Evolutionary conservation across 2,888 invertebrate genomes (phyloP).

Genomic region (Luperina testacea): DNA sequence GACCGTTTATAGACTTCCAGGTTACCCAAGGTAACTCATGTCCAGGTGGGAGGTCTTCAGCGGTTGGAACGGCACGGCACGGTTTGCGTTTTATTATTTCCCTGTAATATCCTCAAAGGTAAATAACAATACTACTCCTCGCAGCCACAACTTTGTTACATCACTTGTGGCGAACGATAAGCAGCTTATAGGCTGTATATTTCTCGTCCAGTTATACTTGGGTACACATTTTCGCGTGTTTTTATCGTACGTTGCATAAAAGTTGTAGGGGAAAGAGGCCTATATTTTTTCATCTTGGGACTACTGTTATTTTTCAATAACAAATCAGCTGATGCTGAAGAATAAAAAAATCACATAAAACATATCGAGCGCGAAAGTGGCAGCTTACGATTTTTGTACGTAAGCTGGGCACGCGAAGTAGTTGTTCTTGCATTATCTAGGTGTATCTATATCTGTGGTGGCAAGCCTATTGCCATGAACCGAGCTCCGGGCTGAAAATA

Average conservation of each 20-base stretch:
- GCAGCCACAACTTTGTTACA: conserved; percentile 47
- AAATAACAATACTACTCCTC: conserved; percentile 24
- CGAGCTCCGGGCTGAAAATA: background rate
- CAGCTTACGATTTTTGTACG: no score
- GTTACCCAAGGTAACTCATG: no score
- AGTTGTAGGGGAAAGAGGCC: background rate
- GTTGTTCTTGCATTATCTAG: no score
- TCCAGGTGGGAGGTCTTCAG: no score
- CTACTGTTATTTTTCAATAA: no score
- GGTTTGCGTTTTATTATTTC: background rate
- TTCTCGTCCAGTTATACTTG: conserved; percentile 32
- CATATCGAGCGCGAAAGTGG: no score
- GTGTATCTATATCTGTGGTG: no score
- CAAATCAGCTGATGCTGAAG: background rate
- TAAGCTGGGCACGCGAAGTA: no score
- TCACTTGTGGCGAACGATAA: conserved; percentile 50
- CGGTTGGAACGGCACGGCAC: no score
- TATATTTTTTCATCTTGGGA: background rate
- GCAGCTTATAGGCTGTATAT: conserved; percentile 57
- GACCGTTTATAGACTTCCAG: no score
- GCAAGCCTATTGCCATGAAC: background rate
- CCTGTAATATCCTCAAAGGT: background rate
- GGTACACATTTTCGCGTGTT: conserved; percentile 3
- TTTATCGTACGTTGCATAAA: conserved; percentile 10
- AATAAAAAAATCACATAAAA: background rate